Percentiles rank a stretch among this genome's conserved stretches.
Evolutionary conservation across 53 echinoderm and acorn worm genomes (phyloP).

Genomic region (Patiria pectinifera): DNA sequence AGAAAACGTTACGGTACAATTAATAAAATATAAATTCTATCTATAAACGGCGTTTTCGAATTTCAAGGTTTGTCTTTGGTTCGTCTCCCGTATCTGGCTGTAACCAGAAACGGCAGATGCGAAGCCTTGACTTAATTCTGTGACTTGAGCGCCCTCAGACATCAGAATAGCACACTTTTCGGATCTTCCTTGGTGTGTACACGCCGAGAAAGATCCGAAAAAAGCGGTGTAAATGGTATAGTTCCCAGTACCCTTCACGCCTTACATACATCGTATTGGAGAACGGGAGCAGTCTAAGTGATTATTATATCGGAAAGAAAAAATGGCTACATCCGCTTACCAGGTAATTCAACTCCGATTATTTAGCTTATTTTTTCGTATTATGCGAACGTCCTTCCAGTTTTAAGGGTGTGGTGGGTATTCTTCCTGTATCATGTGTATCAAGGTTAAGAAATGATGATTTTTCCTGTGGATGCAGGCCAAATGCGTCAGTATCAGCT

Average conservation of each 20-base stretch:
- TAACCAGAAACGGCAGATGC: too few species aligned
- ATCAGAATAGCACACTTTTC: neutral
- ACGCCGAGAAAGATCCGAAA: neutral
- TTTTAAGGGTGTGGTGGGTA: neutral
- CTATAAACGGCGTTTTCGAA: too few species aligned
- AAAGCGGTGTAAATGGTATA: neutral
- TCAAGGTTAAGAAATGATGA: neutral
- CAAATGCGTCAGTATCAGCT: neutral
- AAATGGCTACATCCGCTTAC: constrained; percentile 31
- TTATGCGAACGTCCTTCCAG: neutral
- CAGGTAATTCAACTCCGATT: neutral
- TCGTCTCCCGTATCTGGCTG: too few species aligned
- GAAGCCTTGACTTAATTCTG: neutral
- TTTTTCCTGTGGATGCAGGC: neutral
- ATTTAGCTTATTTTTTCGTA: neutral
- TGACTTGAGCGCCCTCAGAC: neutral
- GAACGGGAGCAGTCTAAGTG: neutral
- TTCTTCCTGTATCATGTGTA: neutral
- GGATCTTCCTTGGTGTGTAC: neutral
- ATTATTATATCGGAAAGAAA: neutral
- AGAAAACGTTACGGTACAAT: too few species aligned
- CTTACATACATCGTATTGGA: neutral
- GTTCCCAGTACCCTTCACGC: neutral
- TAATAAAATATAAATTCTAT: too few species aligned
- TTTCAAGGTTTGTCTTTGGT: too few species aligned